Base-by-base conservation (phyloP, 2,888 invertebrate species). In the Brachynemurus nebulosus region DNA sequence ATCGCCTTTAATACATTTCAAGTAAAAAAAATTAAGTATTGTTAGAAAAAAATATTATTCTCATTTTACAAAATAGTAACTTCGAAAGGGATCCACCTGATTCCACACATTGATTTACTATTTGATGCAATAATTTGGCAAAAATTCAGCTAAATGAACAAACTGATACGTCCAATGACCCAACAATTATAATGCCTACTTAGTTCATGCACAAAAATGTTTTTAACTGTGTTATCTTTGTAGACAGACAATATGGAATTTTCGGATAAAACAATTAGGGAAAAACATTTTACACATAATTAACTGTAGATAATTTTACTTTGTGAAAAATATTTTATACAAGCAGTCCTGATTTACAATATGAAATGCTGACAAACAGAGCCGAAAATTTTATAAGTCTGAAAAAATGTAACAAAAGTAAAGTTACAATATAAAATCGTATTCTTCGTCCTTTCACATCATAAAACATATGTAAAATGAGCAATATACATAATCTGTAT, bases 301-400 rank as follows among this genome's bases (percentile, higher is more conserved):
- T n/a, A n/a, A n/a, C n/a, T n/a, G n/a, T n/a, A n/a, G n/a, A n/a
- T n/a, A n/a, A n/a, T n/a, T n/a, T n/a, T n/a, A n/a, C n/a, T n/a
- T n/a, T n/a, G n/a, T n/a, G n/a, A n/a, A n/a, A n/a, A n/a, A n/a
- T n/a, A n/a, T 84, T 8, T 57, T 88, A 40, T 54, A 57, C 11
- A 59, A 66, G 8, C 86, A 83, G 82, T 49, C 60, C 12, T 51
- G 57, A 11, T 85, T 86, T 61, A 81, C 78, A 6, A 78, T 88
- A 50, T 88, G 88, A 86, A 88, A 86, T 70, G 88, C 83, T 48
- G 88, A 86, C 1, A 86, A 83, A 64, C 78, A 81, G 57, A 88
- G 86, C 1, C 68, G 82, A 55, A 73, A 70, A 61, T 70, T 88
- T 45, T 83, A 77, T 57, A 50, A 69, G 66, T 42, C 56, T 74